phyloP scores from a whole-genome alignment of 2,797 vertebrate genomes.

The Sarcoramphus papa region DNA sequence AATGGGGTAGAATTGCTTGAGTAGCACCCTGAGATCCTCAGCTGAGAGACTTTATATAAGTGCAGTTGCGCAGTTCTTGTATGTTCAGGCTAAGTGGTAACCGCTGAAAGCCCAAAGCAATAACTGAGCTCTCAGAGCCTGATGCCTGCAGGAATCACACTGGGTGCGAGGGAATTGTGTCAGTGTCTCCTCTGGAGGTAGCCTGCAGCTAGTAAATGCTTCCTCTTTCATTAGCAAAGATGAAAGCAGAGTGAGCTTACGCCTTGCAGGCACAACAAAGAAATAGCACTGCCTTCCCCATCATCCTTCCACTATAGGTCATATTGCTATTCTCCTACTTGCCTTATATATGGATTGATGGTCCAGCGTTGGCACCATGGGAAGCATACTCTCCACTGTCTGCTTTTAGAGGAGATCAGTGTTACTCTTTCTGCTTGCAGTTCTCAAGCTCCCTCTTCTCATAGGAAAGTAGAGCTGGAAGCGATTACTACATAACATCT shows the following conservation, averaged over 20 bases:
- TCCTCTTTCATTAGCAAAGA: background rate
- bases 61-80: background rate
- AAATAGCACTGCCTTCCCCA: background rate
- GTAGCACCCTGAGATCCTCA: background rate
- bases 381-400: background rate
- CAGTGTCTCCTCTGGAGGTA: background rate
- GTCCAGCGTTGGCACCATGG: background rate
- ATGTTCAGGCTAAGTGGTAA: background rate
- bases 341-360: background rate
- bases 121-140: background rate
- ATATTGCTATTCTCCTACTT: background rate
- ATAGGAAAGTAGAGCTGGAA: background rate
- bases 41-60: background rate
- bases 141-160: background rate
- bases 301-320: background rate
- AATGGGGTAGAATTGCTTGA: background rate
- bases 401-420: background rate
- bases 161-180: rapidly evolving
- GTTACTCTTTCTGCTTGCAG: background rate
- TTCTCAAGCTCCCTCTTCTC: background rate
- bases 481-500: background rate
- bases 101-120: background rate
- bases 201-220: background rate
- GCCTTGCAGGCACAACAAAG: background rate
- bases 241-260: background rate